phyloP scores from a whole-genome alignment of 1,140 invertebrate species.

The Drosophila parabipectinata region DNA sequence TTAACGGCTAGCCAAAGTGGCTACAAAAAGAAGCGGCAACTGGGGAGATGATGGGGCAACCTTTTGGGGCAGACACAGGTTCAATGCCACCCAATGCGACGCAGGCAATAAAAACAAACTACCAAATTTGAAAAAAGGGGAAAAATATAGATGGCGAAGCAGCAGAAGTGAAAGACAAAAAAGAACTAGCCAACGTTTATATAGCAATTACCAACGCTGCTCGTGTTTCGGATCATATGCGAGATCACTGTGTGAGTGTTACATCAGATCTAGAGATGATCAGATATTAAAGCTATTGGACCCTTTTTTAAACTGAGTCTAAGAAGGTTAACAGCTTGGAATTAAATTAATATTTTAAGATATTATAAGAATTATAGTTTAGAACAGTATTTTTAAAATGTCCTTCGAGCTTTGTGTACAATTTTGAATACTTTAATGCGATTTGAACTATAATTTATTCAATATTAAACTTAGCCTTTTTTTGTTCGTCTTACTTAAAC shows the following conservation, averaged over 20 bases:
- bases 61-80: conserved; percentile 52
- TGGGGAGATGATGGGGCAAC: conserved; percentile 26
- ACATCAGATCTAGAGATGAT: conserved; percentile 39
- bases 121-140: conserved; percentile 62
- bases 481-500: too few species aligned
- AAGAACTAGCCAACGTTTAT: conserved; percentile 62
- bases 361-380: too few species aligned
- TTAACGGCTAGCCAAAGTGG: conserved; percentile 61
- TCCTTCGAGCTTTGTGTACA: too few species aligned
- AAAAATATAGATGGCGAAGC: conserved; percentile 18
- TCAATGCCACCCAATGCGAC: conserved; percentile 76
- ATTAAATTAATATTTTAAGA: too few species aligned
- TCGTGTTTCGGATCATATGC: conserved; percentile 69
- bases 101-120: conserved; percentile 69
- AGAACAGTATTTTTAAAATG: too few species aligned
- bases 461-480: too few species aligned
- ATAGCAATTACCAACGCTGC: conserved; percentile 77
- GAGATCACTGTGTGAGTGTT: conserved; percentile 24
- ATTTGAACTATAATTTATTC: too few species aligned
- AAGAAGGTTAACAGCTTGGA: too few species aligned
- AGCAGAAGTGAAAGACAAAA: conserved; percentile 34
- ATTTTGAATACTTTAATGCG: too few species aligned
- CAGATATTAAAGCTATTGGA: not conserved
- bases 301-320: not conserved
- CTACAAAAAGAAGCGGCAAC: not conserved